Percentiles rank a stretch among this genome's conserved stretches.
Conservation (phyloP, 1,140 invertebrate genomes). For the Papilio glaucus region DNA sequence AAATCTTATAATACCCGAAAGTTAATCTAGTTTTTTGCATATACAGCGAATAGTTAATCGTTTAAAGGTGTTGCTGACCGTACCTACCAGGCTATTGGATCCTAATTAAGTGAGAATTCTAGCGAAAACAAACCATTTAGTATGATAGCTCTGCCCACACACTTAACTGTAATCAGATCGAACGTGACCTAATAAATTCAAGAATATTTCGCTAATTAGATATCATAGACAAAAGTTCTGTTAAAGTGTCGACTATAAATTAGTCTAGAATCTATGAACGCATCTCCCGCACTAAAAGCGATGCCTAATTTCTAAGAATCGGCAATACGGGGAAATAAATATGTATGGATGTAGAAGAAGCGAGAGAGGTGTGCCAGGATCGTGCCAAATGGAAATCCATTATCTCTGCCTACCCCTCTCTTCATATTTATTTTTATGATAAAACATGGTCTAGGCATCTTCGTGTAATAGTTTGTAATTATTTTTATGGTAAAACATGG, state of each 20-base stretch:
- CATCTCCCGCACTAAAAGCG: not conserved
- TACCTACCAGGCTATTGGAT: not conserved
- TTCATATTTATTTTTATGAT: too few species aligned
- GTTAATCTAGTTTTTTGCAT: too few species aligned
- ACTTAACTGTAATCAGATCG: constrained; percentile 16
- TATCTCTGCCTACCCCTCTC: too few species aligned
- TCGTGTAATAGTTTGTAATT: too few species aligned
- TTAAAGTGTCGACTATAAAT: constrained; percentile 22
- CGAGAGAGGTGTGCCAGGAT: too few species aligned
- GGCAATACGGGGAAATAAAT: too few species aligned
- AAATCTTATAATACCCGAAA: too few species aligned
- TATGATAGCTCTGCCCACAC: not conserved
- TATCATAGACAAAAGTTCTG: not conserved
- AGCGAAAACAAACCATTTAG: not conserved
- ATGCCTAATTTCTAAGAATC: not conserved
- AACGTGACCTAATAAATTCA: constrained; percentile 14
- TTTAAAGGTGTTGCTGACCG: not conserved
- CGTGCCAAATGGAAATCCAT: too few species aligned
- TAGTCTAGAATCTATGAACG: not conserved
- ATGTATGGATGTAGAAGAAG: too few species aligned
- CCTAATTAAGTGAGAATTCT: not conserved
- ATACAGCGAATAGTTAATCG: too few species aligned
- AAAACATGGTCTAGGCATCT: too few species aligned
- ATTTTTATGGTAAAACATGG: too few species aligned
- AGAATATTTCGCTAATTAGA: constrained; percentile 26